phyloP scores from a whole-genome alignment of 2,888 invertebrate species.

The Ariolimax columbianus region DNA sequence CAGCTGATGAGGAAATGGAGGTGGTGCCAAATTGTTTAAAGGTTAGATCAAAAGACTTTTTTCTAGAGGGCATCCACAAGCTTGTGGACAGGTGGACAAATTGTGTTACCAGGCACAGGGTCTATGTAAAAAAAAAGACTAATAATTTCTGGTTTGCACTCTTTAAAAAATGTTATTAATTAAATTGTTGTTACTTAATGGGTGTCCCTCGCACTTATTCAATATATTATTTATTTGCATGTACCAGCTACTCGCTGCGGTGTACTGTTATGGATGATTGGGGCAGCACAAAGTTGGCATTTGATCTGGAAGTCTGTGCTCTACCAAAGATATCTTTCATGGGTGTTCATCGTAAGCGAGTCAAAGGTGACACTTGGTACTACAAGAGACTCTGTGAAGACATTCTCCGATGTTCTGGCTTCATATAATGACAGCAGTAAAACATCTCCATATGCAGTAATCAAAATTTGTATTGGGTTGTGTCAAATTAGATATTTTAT shows the following conservation, averaged over 20 bases:
- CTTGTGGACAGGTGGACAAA: too few relatives aligned
- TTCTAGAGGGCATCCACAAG: too few relatives aligned
- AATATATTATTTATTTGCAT: conserved; percentile 47
- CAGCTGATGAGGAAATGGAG: too few relatives aligned
- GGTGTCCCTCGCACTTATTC: too few relatives aligned
- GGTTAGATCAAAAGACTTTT: too few relatives aligned
- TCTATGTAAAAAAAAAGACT: too few relatives aligned
- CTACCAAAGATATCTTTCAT: conserved; percentile 79
- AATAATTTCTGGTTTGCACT: too few relatives aligned
- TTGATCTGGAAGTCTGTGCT: conserved; percentile 85
- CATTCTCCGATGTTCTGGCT: conserved; percentile 79
- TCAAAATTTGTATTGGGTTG: neutral
- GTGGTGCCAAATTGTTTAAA: too few relatives aligned
- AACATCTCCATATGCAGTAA: neutral
- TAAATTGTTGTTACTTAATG: too few relatives aligned
- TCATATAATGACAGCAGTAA: conserved; percentile 16
- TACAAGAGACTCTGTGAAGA: conserved; percentile 89
- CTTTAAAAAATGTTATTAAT: too few relatives aligned
- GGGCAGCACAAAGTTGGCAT: conserved; percentile 81
- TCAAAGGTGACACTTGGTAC: conserved; percentile 88
- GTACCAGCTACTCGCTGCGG: conserved; percentile 83
- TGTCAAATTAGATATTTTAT: neutral
- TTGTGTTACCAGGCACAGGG: too few relatives aligned
- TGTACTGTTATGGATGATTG: conserved; percentile 83
- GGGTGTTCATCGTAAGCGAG: conserved; percentile 86